phyloP scores from a whole-genome alignment of 2,113 vertebrate genomes.

The Leptosomus discolor region DNA sequence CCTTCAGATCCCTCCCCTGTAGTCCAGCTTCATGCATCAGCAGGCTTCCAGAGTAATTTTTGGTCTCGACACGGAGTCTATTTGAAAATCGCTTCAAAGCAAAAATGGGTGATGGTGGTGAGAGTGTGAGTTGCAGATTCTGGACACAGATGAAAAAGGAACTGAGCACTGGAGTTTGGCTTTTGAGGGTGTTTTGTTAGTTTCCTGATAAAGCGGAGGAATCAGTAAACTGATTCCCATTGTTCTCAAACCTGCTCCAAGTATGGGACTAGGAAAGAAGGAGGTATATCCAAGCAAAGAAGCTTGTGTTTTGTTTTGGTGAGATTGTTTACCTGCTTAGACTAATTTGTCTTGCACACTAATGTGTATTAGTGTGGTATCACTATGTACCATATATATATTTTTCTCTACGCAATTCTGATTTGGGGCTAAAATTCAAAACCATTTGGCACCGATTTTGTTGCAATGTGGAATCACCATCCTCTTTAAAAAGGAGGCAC shows the following conservation, averaged over 20 bases:
- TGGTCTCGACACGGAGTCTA: neutral
- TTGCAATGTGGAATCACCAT: neutral
- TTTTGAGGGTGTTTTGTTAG: neutral
- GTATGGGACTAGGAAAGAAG: rapidly evolving
- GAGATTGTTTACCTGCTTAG: neutral
- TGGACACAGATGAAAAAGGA: neutral
- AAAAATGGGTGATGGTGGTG: neutral
- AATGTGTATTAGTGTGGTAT: neutral
- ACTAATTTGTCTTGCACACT: too few relatives aligned
- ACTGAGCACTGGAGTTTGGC: neutral
- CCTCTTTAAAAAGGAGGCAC: neutral
- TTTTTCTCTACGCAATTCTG: neutral
- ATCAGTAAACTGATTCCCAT: neutral
- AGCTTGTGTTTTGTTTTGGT: neutral
- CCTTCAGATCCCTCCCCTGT: neutral
- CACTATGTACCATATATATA: neutral
- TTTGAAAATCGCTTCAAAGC: constrained; percentile 13
- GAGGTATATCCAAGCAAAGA: neutral
- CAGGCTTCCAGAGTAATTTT: neutral
- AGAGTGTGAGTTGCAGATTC: neutral
- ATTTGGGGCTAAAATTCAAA: neutral
- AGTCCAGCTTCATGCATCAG: neutral
- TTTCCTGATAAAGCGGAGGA: neutral
- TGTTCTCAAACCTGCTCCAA: neutral
- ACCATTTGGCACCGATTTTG: rapidly evolving